Evolutionary conservation across 1,140 invertebrate species (phyloP).

Genomic region (Triops longicaudatus): DNA sequence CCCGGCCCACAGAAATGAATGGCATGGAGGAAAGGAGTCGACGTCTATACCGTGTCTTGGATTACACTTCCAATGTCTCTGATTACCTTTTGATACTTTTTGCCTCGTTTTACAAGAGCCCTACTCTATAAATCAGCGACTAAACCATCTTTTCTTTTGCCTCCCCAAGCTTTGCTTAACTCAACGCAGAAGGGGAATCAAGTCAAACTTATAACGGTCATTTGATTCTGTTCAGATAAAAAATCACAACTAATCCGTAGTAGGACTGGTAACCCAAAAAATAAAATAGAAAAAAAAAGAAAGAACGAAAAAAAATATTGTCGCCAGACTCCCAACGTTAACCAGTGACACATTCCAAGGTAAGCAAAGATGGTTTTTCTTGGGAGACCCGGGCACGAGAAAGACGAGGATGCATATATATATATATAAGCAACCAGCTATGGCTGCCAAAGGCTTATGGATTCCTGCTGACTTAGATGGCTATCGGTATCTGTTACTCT

Average conservation of each 20-base stretch:
- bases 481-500: not conserved
- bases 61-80: not conserved
- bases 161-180: not conserved
- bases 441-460: conserved; percentile 14
- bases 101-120: not conserved
- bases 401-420: not conserved
- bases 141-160: not conserved
- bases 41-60: not conserved
- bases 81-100: not conserved
- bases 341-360: not conserved
- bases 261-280: not conserved
- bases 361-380: not conserved
- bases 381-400: not conserved
- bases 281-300: not conserved
- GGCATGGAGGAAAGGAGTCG: not conserved
- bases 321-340: not conserved
- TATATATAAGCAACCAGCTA: not conserved
- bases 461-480: conserved; percentile 11
- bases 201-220: not conserved
- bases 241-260: not conserved
- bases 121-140: not conserved
- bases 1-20: not conserved
- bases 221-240: not conserved
- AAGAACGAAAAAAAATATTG: not conserved
- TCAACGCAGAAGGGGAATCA: not conserved